Evolutionary conservation across 2,888 invertebrate genomes (phyloP), one percentile per base, ranked within the genome.

Genomic region (Leptodirus hochenwartii): DNA sequence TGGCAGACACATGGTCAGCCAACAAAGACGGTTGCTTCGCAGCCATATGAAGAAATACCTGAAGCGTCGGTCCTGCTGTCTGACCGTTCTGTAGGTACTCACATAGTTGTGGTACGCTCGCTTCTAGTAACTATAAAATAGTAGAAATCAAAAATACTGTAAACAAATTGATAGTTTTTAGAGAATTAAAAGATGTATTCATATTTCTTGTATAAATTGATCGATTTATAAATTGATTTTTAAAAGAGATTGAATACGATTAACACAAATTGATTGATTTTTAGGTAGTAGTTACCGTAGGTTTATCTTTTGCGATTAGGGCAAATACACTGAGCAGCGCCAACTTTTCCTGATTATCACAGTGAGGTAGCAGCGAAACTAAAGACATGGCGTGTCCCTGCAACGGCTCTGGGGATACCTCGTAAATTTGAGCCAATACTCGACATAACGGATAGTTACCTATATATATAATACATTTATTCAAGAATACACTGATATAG

Each of bases 381-480:
- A 93, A 59, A 2, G 81, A 75, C 51, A 80, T 70, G 2, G 84
- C 73, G 54, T 87, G 82, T 4, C 79, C 81, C 42, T 85, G 76
- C 13, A 91, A 68, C 0, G 84, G 78, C 43, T 82, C 81, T 2
- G 78, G 77, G 26, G 87, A 82, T 12, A 88, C 81, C 44, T 78
- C 75, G 52, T 90, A 91, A 22, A 91, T 73, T 56, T 85, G 87
- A 1, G 87, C 85, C 37, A 93, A 63, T 22, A 91, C 87, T 28
- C 87, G 66, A 37, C 85, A 77, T 13, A 93, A 59, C 0, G 81
- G 75, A 53, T 82, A 85, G 58, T 91, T 91, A 30, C 87, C 87
- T 81, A 51, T 20, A 60, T 55, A 33, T 34, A 39, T 37, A 17
- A 24, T 25, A 17, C 14, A 23, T n/a, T 10, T 25, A 22, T 12